Evolutionary conservation across 2,888 invertebrate species (phyloP).

Genomic region (Heliconius sara): DNA sequence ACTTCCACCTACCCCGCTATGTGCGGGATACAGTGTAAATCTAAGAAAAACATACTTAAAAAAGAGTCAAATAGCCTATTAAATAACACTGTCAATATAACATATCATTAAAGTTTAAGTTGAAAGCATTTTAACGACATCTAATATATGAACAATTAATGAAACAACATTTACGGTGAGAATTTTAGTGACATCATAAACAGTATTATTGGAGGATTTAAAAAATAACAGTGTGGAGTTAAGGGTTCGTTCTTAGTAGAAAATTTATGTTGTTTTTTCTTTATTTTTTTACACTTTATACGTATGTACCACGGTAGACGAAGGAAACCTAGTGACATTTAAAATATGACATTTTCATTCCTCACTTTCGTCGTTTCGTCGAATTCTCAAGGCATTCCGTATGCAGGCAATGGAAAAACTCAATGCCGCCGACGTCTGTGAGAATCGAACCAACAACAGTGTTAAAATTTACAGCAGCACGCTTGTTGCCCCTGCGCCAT

Average conservation of each 20-base stretch:
- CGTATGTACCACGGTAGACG: too few species aligned
- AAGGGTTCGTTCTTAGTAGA: conserved; percentile 1
- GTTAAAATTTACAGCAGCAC: too few species aligned
- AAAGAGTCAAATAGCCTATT: not conserved
- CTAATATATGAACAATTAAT: not conserved
- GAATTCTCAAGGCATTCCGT: too few species aligned
- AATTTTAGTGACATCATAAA: conserved; percentile 32
- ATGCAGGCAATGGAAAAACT: too few species aligned
- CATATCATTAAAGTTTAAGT: not conserved
- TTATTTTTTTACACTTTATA: too few species aligned
- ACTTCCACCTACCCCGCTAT: too few species aligned
- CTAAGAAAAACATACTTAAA: not conserved
- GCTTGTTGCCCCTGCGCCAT: too few species aligned
- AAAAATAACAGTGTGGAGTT: conserved; percentile 20
- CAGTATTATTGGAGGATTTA: conserved; percentile 16
- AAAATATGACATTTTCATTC: too few species aligned
- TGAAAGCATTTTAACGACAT: not conserved
- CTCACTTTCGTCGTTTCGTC: too few species aligned
- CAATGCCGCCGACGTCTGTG: too few species aligned
- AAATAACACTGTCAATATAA: not conserved
- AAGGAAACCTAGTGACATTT: too few species aligned
- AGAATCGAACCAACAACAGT: too few species aligned
- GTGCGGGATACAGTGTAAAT: not conserved
- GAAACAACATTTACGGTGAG: conserved; percentile 2
- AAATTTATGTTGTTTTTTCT: not conserved